Evolutionary conservation across 2,797 vertebrate genomes (phyloP).

Genomic region (Halcyon leucocephala): DNA sequence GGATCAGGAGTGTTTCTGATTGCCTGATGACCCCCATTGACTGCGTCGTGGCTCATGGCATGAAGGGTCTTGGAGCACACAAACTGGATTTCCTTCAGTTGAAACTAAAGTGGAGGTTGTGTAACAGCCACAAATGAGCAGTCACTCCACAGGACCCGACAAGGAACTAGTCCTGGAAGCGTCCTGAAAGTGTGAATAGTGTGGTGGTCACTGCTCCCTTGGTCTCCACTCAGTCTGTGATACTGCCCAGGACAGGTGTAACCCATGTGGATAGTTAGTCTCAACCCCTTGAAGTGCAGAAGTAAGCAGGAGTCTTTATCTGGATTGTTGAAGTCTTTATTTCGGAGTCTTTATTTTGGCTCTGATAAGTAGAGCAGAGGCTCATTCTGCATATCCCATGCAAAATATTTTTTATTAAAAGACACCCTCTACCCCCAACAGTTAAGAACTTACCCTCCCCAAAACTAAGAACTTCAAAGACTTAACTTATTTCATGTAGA

Average conservation of each 20-base stretch:
- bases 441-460: not conserved
- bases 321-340: not conserved
- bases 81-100: not conserved
- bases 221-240: fast-evolving
- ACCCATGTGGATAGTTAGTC: not conserved
- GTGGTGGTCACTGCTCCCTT: fast-evolving
- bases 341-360: not conserved
- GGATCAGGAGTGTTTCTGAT: not conserved
- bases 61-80: not conserved
- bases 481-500: not conserved
- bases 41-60: fast-evolving
- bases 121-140: not conserved
- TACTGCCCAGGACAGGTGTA: not conserved
- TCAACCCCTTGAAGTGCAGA: not conserved
- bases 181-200: not conserved
- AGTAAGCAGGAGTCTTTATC: not conserved
- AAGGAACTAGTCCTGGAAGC: not conserved
- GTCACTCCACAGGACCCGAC: not conserved
- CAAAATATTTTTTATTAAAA: not conserved
- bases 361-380: not conserved
- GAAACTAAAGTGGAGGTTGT: not conserved
- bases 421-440: not conserved
- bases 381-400: not conserved
- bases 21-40: not conserved
- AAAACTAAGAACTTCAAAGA: not conserved